Percentiles rank a stretch among this genome's conserved stretches.
Conservation (phyloP, 2,888 invertebrate genomes). For the Eueremaeus valkanovi region DNA sequence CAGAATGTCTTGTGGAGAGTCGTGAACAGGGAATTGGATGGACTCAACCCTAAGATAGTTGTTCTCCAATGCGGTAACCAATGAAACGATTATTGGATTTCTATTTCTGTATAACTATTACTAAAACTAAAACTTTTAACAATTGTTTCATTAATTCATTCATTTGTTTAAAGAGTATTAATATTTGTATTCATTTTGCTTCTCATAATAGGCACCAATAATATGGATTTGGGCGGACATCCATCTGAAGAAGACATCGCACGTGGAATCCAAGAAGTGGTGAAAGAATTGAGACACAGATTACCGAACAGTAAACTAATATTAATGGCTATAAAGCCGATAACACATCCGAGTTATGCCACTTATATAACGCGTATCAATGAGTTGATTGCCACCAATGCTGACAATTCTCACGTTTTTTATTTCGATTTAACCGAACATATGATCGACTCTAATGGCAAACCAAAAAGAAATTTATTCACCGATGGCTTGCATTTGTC, state of each 20-base stretch:
- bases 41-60: conserved; percentile 75
- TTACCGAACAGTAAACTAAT: background rate
- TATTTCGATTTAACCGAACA: background rate
- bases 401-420: background rate
- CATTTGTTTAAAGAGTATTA: too few relatives aligned
- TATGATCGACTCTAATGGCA: background rate
- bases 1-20: conserved; percentile 90
- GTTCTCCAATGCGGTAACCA: background rate
- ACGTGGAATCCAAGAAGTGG: background rate
- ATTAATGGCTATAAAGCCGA: background rate
- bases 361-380: too few relatives aligned
- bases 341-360: too few relatives aligned
- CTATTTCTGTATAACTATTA: too few relatives aligned
- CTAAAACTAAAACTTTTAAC: background rate
- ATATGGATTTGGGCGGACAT: background rate
- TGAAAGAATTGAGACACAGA: background rate
- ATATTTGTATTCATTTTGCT: too few relatives aligned
- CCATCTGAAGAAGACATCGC: background rate
- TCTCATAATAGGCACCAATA: background rate
- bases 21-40: conserved; percentile 80
- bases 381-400: background rate
- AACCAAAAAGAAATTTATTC: background rate
- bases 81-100: background rate
- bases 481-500: background rate
- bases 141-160: background rate